These are phyloP conservation scores for Lepidocyrtinus sp. DNA, from an alignment of 2,888 invertebrate species.

Conservation along the genomic window DNA sequence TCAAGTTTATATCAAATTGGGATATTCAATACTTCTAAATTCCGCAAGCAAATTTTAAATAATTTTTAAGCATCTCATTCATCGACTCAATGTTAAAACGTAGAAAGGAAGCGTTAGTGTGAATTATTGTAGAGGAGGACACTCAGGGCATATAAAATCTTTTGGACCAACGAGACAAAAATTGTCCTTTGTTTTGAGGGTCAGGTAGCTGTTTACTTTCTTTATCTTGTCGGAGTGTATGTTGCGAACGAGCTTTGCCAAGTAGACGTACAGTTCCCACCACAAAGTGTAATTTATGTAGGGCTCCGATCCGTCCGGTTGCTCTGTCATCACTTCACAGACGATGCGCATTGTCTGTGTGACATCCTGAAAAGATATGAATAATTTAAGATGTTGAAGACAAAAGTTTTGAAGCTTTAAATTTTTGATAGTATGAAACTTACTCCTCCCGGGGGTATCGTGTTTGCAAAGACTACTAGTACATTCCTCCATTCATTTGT, in stretches of 20 bases:
- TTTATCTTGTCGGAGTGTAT: slow-evolving; percentile 47
- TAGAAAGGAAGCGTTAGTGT: too few species aligned
- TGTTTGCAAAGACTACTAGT: slow-evolving; percentile 59
- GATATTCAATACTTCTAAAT: too few species aligned
- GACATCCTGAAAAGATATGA: slow-evolving; percentile 51
- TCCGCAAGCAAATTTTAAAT: too few species aligned
- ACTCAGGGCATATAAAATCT: slow-evolving; percentile 64
- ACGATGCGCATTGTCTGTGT: slow-evolving; percentile 67
- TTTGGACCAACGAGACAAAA: slow-evolving; percentile 58
- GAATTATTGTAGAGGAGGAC: slow-evolving; percentile 64
- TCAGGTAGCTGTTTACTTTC: slow-evolving; percentile 60
- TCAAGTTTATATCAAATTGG: too few species aligned
- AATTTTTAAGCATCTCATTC: too few species aligned
- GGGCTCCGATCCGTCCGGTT: slow-evolving; percentile 67
- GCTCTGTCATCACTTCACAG: slow-evolving; percentile 68
- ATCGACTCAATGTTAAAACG: too few species aligned
- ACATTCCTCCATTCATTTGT: slow-evolving; percentile 59
- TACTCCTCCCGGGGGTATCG: slow-evolving; percentile 51
- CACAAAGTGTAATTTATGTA: slow-evolving; percentile 64
- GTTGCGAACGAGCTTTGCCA: slow-evolving; percentile 52
- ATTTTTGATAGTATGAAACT: slow-evolving; percentile 17
- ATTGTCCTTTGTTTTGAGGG: slow-evolving; percentile 52
- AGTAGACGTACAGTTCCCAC: slow-evolving; percentile 63
- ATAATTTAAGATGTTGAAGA: neutral
- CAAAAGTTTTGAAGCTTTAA: slow-evolving; percentile 13